Evolutionary conservation across 2,113 vertebrate species (phyloP), one percentile per base, ranked within the genome.

Genomic region (Telmatochromis sp.): DNA sequence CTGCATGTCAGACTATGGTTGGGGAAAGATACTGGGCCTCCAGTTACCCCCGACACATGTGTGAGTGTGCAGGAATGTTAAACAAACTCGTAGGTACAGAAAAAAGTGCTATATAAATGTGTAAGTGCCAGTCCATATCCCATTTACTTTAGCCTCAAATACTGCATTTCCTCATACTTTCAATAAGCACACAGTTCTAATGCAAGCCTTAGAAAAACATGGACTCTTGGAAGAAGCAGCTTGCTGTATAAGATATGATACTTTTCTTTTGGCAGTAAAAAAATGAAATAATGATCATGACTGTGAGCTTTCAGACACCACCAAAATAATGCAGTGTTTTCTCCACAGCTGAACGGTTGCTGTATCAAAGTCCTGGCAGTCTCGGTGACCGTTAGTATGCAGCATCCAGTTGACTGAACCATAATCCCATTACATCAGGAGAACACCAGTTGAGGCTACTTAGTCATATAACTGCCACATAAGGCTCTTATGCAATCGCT

Each of bases 341-440:
- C 4, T 50, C 60, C 12, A 68, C 73, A 82, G 85, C 53, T 84
- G 31, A 58, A 60, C 0, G 23, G 28, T n/a, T 14, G 17, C n/a
- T 40, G 55, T 33, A 40, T 53, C 3, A 0, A 21, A 21, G 47
- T 23, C 60, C 83, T 50, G n/a, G 75, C 83, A 78, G 42, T 19
- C 71, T 50, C 5, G 13, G 2, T n/a, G 14, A 21, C 5, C 47
- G 60, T 81, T 40, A 79, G 58, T 73, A 81, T 84, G 81, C 85
- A 88, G 88, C 85, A 28, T 58, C 65, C 84, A 83, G 55, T 86
- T 87, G 86, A 85, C 82, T 78, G 83, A 83, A 19, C 86, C 65
- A 80, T 89, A 94, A 93, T 92, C 90, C 86, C 79, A 73, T 93
- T 86, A 90, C n/a, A 88, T 83, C 86, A 79, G 55, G 79, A 87